A percentile compares a stretch with the other conserved stretches of the same genome.
Conservation (phyloP, 2,888 invertebrate genomes). For the Clunio marinus region DNA sequence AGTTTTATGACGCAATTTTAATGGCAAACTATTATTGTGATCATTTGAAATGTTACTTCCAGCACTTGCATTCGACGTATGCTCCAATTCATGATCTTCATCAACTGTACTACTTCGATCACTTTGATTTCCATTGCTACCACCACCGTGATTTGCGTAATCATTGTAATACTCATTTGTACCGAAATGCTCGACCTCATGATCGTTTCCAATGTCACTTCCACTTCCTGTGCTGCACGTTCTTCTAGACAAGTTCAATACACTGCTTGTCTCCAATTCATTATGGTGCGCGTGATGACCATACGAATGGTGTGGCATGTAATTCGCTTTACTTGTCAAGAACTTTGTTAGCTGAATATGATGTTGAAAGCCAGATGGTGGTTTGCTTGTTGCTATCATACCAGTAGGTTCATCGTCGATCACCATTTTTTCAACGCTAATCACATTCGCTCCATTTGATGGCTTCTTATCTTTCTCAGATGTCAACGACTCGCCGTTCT, state of each 20-base stretch:
- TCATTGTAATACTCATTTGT: slow-evolving; percentile 42
- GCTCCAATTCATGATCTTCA: slow-evolving; percentile 55
- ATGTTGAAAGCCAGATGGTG: slow-evolving; percentile 16
- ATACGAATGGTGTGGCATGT: slow-evolving; percentile 26
- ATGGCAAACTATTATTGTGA: slow-evolving; percentile 75
- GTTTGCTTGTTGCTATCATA: slow-evolving; percentile 9
- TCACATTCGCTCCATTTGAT: background rate
- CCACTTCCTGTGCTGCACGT: slow-evolving; percentile 47
- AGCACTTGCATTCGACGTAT: slow-evolving; percentile 47
- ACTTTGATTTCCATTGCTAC: slow-evolving; percentile 30
- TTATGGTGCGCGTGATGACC: slow-evolving; percentile 40
- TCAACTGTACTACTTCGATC: slow-evolving; percentile 35
- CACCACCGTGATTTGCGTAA: slow-evolving; percentile 43
- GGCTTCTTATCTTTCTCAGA: slow-evolving; percentile 27
- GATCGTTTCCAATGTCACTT: slow-evolving; percentile 41
- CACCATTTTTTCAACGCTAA: slow-evolving; percentile 32
- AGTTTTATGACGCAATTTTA: slow-evolving; percentile 87
- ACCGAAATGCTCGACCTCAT: slow-evolving; percentile 45
- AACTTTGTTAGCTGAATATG: slow-evolving; percentile 32
- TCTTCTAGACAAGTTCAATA: slow-evolving; percentile 67
- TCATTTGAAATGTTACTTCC: slow-evolving; percentile 49
- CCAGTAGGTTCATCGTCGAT: slow-evolving; percentile 12
- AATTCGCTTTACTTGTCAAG: slow-evolving; percentile 9
- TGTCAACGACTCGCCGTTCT: slow-evolving; percentile 32
- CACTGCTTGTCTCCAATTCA: slow-evolving; percentile 51